These are phyloP conservation scores for Odontesthes bonariensis DNA, from an alignment of 2,113 vertebrate species.

Conservation along the genomic window DNA sequence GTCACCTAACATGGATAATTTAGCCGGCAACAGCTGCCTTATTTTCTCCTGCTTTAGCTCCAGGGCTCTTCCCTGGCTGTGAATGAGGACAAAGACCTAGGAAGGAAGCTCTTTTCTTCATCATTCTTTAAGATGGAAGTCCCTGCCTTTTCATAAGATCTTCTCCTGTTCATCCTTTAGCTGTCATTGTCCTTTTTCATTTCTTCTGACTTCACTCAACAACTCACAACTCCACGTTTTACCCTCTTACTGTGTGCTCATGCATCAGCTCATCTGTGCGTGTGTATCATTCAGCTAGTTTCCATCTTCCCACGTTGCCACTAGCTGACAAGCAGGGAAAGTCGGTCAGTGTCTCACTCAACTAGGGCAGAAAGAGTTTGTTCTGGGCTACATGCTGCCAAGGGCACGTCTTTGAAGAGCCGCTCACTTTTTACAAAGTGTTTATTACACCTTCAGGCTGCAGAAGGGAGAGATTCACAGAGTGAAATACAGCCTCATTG, in stretches of 20 bases:
- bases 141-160: background rate
- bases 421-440: constrained; percentile 7
- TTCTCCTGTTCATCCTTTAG: constrained; percentile 5
- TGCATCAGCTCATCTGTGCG: too few relatives aligned
- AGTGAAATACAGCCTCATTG: background rate
- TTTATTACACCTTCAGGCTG: constrained; percentile 27
- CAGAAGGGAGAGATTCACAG: constrained; percentile 1
- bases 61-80: constrained; percentile 35
- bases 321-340: constrained; percentile 46
- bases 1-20: constrained; percentile 68
- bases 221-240: constrained; percentile 6
- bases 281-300: background rate
- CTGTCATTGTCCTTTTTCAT: background rate
- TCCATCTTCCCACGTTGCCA: constrained; percentile 37
- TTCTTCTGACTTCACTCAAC: background rate
- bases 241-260: background rate
- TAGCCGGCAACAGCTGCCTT: constrained; percentile 52
- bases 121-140: constrained; percentile 15
- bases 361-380: constrained; percentile 41
- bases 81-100: constrained; percentile 40
- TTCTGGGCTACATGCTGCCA: constrained; percentile 12
- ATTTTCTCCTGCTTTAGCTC: constrained; percentile 56
- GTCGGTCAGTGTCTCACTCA: constrained; percentile 62
- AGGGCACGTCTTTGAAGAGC: constrained; percentile 46
- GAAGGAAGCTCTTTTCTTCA: constrained; percentile 2